Base-by-base conservation (phyloP, 2,888 invertebrate genomes). In the Pandemis heparana region DNA sequence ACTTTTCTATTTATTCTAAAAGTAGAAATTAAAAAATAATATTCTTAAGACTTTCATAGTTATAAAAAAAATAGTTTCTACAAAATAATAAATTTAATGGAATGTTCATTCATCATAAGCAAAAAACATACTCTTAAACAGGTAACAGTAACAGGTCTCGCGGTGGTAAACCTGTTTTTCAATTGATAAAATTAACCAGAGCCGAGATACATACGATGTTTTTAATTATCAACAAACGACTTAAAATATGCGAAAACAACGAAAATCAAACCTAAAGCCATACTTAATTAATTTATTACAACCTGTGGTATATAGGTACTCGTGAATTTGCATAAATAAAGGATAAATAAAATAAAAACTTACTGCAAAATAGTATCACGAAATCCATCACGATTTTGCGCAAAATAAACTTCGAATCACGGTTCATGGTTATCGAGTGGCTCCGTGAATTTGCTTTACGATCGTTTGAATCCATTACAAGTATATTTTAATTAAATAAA, bases 371-470 rank as follows among this genome's bases (percentile, higher is more conserved):
- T 75, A 97, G 85, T 81, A 97, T 95, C 75, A 95, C 82, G 82
- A 96, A 93, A 94, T 97, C 97, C 86, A 96, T 89, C 78, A 96
- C 85, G 80, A 97, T 95, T 92, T 97, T 97, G 83, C 95, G 94
- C 82, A 96, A 86, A 82, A 96, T 91, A 80, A 92, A 90, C 86
- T 91, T 95, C 60, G 95, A 92, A 80, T 95, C 95, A 82, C 94
- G 92, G 83, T 96, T 95, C 91, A 95, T 94, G 64, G 90, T 90
- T 76, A 90, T 86, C 23, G 90, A 88, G 81, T 91, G 89, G 70
- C 82, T 87, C 77, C 92, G 91, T 75, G 89, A 88, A 80, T 89
- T 92, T 9, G 86, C 81, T 87, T 91, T 92, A 39, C 92, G 87
- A 77, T 92, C 91, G 81, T 88, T 92, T 83, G 91, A 89, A 78